Conservation (phyloP, 2,797 vertebrate genomes). For the Callimico goeldii region DNA sequence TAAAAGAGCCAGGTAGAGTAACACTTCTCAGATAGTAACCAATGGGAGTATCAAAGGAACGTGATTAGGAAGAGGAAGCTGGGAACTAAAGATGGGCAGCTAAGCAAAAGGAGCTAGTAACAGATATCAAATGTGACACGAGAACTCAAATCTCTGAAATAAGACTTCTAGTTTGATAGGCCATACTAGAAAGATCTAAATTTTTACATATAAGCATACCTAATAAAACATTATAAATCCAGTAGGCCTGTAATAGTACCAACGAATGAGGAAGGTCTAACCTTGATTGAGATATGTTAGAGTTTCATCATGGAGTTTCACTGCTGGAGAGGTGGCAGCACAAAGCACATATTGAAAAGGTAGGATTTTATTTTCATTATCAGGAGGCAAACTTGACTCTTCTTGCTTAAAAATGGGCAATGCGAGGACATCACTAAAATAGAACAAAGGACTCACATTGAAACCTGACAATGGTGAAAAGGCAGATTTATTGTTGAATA, state of each 20-base stretch:
- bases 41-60: background rate
- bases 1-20: background rate
- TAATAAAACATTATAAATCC: background rate
- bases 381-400: slow-evolving; percentile 95
- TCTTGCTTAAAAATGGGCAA: slow-evolving; percentile 99
- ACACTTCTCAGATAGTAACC: background rate
- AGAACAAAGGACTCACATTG: slow-evolving; percentile 60
- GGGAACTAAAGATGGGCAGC: background rate
- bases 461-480: background rate
- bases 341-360: slow-evolving; percentile 99
- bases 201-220: background rate
- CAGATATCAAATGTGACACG: background rate
- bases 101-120: background rate
- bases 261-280: slow-evolving; percentile 77
- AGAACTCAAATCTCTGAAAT: slow-evolving; percentile 11
- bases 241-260: background rate
- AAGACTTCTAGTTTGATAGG: background rate
- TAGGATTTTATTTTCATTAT: slow-evolving; percentile 94
- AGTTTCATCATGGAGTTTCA: slow-evolving; percentile 98
- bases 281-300: slow-evolving; percentile 99
- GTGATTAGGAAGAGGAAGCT: background rate
- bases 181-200: background rate
- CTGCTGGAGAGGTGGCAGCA: slow-evolving; percentile 96
- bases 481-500: background rate
- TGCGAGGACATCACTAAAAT: slow-evolving; percentile 94